Conservation (phyloP, 2,113 vertebrate species). For the Crocuta crocuta region DNA sequence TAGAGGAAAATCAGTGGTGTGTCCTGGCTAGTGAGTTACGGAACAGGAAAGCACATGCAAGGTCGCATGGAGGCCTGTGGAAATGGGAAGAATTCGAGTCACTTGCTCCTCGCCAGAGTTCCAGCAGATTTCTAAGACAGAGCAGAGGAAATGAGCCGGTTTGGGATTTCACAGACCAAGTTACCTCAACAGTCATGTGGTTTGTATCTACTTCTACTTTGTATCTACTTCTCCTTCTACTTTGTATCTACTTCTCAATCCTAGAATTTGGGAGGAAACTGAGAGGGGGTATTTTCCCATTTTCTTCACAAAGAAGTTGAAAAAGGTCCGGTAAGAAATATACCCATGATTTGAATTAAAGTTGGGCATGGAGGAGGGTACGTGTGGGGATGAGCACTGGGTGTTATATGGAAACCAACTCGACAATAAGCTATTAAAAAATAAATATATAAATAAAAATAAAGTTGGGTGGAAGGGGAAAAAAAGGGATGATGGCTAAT, state of each 20-base stretch:
- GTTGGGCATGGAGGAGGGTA: neutral
- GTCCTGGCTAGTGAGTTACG: neutral
- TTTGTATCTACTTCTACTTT: neutral
- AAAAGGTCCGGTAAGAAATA: neutral
- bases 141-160: neutral
- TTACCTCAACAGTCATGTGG: neutral
- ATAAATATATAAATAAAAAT: no score
- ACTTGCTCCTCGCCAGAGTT: neutral
- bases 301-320: neutral
- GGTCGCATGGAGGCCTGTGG: accelerated
- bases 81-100: neutral
- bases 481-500: neutral
- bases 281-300: neutral
- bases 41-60: neutral
- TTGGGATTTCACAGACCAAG: neutral
- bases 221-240: neutral
- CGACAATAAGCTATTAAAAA: no score
- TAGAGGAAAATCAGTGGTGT: neutral
- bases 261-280: neutral
- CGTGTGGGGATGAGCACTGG: no score
- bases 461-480: neutral
- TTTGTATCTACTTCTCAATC: neutral
- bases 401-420: no score
- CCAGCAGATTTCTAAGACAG: neutral
- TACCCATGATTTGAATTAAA: neutral